phyloP scores from a whole-genome alignment of 1,140 invertebrate genomes.

The Manduca sexta region DNA sequence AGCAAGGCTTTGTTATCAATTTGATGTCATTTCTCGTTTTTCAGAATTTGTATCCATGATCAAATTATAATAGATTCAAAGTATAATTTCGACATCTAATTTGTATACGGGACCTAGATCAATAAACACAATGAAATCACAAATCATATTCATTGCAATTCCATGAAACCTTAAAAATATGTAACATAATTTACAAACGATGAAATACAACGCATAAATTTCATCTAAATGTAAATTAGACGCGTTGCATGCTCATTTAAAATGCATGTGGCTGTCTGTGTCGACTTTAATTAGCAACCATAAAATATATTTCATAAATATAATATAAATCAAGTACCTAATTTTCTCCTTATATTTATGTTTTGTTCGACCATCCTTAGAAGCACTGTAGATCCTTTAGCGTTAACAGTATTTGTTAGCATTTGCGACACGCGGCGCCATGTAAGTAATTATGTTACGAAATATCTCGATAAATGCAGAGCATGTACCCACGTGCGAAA shows the following conservation, averaged over 20 bases:
- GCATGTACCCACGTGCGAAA: no score
- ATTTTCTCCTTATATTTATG: conserved; percentile 39
- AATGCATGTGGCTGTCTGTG: conserved; percentile 25
- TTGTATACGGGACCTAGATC: no score
- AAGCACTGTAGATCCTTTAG: not conserved
- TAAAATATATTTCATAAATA: conserved; percentile 2
- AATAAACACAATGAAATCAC: no score
- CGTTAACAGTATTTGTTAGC: no score
- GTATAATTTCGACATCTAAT: no score
- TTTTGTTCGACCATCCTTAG: conserved; percentile 7
- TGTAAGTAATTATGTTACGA: no score
- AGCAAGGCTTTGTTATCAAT: no score
- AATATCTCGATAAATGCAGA: no score
- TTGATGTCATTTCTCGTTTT: no score
- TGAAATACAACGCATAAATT: not conserved
- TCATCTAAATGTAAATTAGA: conserved; percentile 20
- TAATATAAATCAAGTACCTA: conserved; percentile 25
- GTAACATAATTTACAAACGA: not conserved
- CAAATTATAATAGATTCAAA: no score
- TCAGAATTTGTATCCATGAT: no score
- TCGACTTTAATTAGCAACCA: conserved; percentile 15
- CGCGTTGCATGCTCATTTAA: conserved; percentile 18
- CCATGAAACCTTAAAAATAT: not conserved
- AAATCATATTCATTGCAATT: no score
- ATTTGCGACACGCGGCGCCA: not conserved